Evolutionary conservation across 1,140 invertebrate genomes (phyloP).

Genomic region (Monochamus saltuarius): DNA sequence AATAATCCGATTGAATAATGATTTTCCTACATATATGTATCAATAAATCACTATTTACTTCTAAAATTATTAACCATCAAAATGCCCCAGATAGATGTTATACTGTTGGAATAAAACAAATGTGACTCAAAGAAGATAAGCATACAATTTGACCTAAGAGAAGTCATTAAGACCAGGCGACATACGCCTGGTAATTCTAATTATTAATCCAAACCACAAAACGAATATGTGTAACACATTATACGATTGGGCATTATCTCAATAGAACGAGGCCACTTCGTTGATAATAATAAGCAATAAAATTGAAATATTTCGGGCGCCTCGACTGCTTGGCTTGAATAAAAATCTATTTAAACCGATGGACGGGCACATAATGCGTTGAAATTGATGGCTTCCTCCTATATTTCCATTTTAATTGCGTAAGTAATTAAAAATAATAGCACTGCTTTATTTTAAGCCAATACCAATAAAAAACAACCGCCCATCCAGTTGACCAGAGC

Average conservation of each 20-base stretch:
- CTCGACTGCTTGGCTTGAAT: conserved; percentile 2
- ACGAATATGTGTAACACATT: too few relatives aligned
- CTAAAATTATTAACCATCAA: too few relatives aligned
- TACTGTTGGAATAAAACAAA: too few relatives aligned
- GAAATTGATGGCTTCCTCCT: conserved; percentile 3
- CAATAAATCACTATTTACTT: too few relatives aligned
- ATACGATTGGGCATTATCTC: conserved; percentile 9
- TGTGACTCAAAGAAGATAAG: too few relatives aligned
- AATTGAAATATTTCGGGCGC: conserved; percentile 5
- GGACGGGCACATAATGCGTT: not conserved
- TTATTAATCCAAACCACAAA: too few relatives aligned
- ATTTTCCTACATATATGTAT: too few relatives aligned
- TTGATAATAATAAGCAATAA: not conserved
- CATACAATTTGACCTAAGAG: too few relatives aligned
- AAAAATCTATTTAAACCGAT: not conserved
- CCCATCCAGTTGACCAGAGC: conserved; percentile 5
- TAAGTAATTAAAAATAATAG: conserved; percentile 14
- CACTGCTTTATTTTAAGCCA: conserved; percentile 14
- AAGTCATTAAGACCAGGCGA: too few relatives aligned
- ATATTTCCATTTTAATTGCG: conserved; percentile 2
- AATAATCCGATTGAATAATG: too few relatives aligned
- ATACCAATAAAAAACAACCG: not conserved
- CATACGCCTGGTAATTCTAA: too few relatives aligned
- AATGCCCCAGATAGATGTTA: too few relatives aligned
- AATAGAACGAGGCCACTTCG: conserved; percentile 8